Evolutionary conservation across 1,140 invertebrate genomes (phyloP), one percentile per base, ranked within the genome.

Genomic region (Macrobrachium nipponense): DNA sequence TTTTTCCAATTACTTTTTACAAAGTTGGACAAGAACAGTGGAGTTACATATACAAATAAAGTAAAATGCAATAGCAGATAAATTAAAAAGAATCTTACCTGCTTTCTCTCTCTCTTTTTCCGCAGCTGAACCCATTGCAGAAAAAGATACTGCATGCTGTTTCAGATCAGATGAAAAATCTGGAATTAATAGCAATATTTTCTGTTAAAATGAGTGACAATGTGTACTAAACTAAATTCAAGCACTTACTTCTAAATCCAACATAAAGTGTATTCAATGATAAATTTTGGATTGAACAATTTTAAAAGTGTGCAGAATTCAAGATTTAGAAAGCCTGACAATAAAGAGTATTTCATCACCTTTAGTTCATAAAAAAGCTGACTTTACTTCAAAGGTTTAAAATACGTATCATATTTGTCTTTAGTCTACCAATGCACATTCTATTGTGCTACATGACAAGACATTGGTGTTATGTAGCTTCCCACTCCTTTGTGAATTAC

Each of bases 41-140:
- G 0, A 75, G 43, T 36, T 10, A 75, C 3, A 27, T 36, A 36
- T 36, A 36, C 27, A 36, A 36, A 68, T 27, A 7, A 2, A 66
- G 58, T 10, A 14, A 51, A 66, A 36, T 18, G 27, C 18, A 68
- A 80, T 44, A 6, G 17, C 43, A 68, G n/a, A 64, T 23, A 61
- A 36, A 59, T 18, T 17, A 17, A 20, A 36, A 44, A 64, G 18
- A 80, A 14, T 70, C 79, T 86, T 85, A 89, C 88, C 88, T 61
- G 84, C 68, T 77, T 84, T 87, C 66, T 88, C 84, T 51, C 87
- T 88, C 17, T 89, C 88, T 85, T 86, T 87, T 36, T 88, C 73
- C 20, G 79, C 64, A 23, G 87, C 27, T 70, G 82, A 59, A 12
- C 77, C 66, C 88, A 87, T 51, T 17, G 80, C 59, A 27, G 72